A percentile compares a stretch with the other conserved stretches of the same genome.
Conservation (phyloP, 2,797 vertebrate genomes). For the Distichodus sexfasciatus region DNA sequence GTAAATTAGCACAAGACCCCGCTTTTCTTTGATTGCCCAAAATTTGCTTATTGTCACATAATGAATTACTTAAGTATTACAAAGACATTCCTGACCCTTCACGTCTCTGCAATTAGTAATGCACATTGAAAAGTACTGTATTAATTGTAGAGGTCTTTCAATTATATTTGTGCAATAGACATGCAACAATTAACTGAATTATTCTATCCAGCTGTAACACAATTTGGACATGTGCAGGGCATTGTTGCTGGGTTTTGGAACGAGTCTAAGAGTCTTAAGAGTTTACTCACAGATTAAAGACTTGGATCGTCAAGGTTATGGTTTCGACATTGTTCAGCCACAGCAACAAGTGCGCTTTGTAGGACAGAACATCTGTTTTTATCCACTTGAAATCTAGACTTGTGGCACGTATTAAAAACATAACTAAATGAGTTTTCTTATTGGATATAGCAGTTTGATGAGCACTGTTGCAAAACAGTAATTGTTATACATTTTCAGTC, state of each 20-base stretch:
- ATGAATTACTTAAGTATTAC: slow-evolving; percentile 22
- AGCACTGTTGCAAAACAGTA: no score
- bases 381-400: not conserved
- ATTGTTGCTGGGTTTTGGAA: not conserved
- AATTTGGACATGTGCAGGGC: not conserved
- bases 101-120: slow-evolving; percentile 5
- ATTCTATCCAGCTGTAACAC: not conserved
- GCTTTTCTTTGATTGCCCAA: not conserved
- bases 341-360: slow-evolving; percentile 20
- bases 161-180: not conserved
- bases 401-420: no score
- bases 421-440: not conserved
- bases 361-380: not conserved
- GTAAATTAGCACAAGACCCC: slow-evolving; percentile 29
- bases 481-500: no score
- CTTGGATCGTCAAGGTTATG: not conserved
- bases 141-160: not conserved
- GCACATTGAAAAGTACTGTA: not conserved
- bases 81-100: slow-evolving; percentile 6
- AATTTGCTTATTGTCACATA: slow-evolving; percentile 24
- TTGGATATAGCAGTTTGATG: no score
- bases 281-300: not conserved
- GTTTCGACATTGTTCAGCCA: not conserved
- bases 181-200: not conserved
- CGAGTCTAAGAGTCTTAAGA: not conserved